phyloP scores from a whole-genome alignment of 2,113 vertebrate species.

The Terrapene triunguis region DNA sequence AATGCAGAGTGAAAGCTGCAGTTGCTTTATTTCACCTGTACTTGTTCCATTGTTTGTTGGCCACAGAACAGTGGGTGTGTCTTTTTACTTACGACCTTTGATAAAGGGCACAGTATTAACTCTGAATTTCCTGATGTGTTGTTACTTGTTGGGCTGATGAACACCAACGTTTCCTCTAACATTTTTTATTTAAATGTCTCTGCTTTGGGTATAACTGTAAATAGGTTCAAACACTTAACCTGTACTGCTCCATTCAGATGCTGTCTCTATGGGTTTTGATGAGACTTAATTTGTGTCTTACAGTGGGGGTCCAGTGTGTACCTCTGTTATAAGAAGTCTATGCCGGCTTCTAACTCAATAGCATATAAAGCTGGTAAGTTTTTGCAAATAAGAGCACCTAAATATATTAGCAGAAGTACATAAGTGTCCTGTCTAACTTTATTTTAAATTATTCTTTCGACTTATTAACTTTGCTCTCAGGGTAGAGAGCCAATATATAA shows the following conservation, averaged over 20 bases:
- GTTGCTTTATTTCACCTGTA: not conserved
- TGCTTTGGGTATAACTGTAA: not conserved
- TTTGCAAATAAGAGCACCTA: not conserved
- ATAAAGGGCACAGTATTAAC: not conserved
- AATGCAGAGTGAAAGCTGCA: not conserved
- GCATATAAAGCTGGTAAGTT: slow-evolving; percentile 97
- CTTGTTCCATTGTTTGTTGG: not conserved
- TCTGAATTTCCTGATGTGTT: not conserved
- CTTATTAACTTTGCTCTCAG: not conserved
- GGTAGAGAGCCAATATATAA: not conserved
- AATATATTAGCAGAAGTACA: not conserved
- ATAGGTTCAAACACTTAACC: not conserved
- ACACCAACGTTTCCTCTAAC: not conserved
- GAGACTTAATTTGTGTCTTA: slow-evolving; percentile 65
- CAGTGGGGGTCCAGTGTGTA: slow-evolving; percentile 99
- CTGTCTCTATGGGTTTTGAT: not conserved
- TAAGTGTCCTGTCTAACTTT: not conserved
- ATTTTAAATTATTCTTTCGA: not conserved
- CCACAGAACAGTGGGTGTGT: not conserved
- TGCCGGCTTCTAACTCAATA: slow-evolving; percentile 95
- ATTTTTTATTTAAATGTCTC: not conserved
- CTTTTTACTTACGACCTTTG: not conserved
- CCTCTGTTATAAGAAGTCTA: slow-evolving; percentile 98
- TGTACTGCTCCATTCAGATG: not conserved
- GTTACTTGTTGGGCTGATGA: not conserved